Conservation (phyloP, 2,113 vertebrate genomes). For the Hippoglossus stenolepis region DNA sequence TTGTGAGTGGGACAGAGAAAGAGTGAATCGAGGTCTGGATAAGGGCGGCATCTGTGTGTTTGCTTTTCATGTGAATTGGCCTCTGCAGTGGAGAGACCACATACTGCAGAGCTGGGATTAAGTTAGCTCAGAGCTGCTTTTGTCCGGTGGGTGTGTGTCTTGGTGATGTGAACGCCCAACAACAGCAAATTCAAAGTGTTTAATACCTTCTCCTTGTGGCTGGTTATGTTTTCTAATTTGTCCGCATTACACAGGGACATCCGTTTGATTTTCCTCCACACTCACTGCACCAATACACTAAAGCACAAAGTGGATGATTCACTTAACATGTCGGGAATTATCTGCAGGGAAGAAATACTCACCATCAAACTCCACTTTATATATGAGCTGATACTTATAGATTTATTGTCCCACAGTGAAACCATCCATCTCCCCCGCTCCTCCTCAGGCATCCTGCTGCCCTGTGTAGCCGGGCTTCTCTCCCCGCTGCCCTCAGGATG, state of each 20-base stretch:
- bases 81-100: conserved; percentile 51
- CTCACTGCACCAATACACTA: conserved; percentile 6
- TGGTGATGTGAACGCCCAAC: conserved; percentile 2
- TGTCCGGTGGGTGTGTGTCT: conserved; percentile 38
- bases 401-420: conserved; percentile 32
- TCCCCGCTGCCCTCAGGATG: conserved; percentile 44
- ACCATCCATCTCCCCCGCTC: conserved; percentile 25
- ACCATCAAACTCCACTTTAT: not conserved
- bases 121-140: conserved; percentile 51
- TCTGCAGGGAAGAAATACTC: not conserved
- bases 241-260: conserved; percentile 27
- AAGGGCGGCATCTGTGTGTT: conserved; percentile 41
- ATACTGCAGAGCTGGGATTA: conserved; percentile 70
- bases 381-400: not conserved
- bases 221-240: conserved; percentile 16
- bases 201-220: not conserved
- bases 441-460: conserved; percentile 30
- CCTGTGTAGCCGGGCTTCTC: conserved; percentile 12
- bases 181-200: too few species aligned
- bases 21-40: conserved; percentile 56
- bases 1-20: conserved; percentile 22
- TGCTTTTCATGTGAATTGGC: conserved; percentile 62
- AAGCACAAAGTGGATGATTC: not conserved
- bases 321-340: conserved; percentile 4
- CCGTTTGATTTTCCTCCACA: conserved; percentile 17